Percentiles rank a stretch among this genome's conserved stretches.
Evolutionary conservation across 2,888 invertebrate genomes (phyloP).

Genomic region (Imbricaverruca yamaguchii): DNA sequence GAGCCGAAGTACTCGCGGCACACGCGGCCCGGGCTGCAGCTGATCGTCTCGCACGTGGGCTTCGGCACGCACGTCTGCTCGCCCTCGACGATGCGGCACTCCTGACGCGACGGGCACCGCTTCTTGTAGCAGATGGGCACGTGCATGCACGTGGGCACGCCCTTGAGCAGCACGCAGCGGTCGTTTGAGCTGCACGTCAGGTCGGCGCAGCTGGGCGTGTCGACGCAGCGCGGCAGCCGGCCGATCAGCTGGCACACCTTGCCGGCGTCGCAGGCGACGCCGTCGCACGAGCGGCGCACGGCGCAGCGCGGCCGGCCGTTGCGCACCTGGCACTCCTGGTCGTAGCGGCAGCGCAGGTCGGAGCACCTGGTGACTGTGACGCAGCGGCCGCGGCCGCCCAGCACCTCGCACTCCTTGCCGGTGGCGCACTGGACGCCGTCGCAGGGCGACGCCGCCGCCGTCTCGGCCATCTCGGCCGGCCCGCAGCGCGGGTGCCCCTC

Average conservation of each 20-base stretch:
- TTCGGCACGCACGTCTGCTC: background rate
- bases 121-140: background rate
- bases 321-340: background rate
- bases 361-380: background rate
- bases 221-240: background rate
- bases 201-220: background rate
- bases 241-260: slow-evolving; percentile 2
- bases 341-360: slow-evolving; percentile 4
- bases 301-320: background rate
- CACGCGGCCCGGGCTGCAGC: background rate
- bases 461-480: background rate
- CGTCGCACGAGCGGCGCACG: background rate
- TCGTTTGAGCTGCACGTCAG: background rate
- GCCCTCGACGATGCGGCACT: background rate
- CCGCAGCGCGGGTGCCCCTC: background rate
- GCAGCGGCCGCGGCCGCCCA: background rate
- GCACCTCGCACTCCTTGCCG: background rate
- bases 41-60: background rate
- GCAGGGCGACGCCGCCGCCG: background rate
- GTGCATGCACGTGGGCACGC: background rate
- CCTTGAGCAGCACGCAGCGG: background rate
- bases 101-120: background rate
- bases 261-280: background rate
- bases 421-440: background rate
- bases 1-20: slow-evolving; percentile 5